These are phyloP conservation scores for Rhagophthalmus giganteus DNA, from an alignment of 2,888 invertebrate genomes.

Conservation along the genomic window DNA sequence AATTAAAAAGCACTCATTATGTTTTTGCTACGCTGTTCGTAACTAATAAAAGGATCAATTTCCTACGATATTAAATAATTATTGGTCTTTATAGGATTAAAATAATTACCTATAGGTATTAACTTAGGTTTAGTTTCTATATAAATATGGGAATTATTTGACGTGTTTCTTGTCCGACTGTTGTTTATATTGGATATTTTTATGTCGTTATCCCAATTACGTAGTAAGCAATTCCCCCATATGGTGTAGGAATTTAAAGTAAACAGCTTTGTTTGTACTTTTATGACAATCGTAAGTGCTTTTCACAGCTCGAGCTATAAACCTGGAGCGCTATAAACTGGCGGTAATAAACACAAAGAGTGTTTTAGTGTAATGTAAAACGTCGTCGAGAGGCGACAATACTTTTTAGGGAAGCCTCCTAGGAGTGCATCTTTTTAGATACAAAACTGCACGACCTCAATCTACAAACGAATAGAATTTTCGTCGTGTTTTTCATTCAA, in stretches of 20 bases:
- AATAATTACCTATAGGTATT: too few species aligned
- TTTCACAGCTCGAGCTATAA: constrained; percentile 46
- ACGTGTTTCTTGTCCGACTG: background rate
- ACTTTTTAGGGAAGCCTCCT: constrained; percentile 18
- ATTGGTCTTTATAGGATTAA: constrained; percentile 8
- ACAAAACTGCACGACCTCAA: constrained; percentile 18
- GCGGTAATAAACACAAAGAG: constrained; percentile 41
- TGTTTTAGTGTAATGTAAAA: constrained; percentile 45
- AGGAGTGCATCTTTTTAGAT: constrained; percentile 23
- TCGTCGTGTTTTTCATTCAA: too few species aligned
- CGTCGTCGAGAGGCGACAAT: constrained; percentile 31
- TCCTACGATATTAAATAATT: constrained; percentile 17
- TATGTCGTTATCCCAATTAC: too few species aligned
- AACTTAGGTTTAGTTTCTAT: background rate
- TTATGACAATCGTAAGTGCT: constrained; percentile 35
- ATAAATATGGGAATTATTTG: background rate
- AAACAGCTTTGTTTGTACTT: constrained; percentile 22
- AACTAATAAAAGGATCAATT: constrained; percentile 26
- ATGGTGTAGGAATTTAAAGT: constrained; percentile 17
- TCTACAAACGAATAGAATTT: too few species aligned
- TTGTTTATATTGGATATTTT: too few species aligned
- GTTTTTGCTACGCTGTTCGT: constrained; percentile 23
- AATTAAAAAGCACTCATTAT: constrained; percentile 30
- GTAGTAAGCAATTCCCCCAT: constrained; percentile 5
- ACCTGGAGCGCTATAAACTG: constrained; percentile 46